Evolutionary conservation across 1,140 invertebrate species (phyloP).

Genomic region (Druon quercuslanigerum): DNA sequence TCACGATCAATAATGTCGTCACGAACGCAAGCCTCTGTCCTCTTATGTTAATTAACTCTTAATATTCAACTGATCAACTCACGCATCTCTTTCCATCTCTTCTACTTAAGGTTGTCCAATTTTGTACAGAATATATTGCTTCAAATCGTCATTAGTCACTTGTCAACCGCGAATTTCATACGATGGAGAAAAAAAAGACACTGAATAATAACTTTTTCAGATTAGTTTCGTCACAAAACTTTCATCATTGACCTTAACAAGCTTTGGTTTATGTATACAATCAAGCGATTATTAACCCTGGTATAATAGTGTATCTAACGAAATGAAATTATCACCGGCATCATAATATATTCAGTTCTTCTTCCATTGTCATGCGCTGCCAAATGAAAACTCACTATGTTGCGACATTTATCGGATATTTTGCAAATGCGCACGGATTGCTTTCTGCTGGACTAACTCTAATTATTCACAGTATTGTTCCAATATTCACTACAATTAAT

Average conservation of each 20-base stretch:
- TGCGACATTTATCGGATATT: conserved; percentile 3
- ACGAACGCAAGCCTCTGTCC: conserved; percentile 66
- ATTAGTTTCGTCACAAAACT: background rate
- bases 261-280: background rate
- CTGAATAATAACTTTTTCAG: background rate
- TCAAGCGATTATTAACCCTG: conserved; percentile 22
- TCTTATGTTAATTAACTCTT: conserved; percentile 70
- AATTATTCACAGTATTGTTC: conserved; percentile 31
- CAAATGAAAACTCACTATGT: conserved; percentile 23
- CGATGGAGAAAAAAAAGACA: no score
- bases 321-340: conserved; percentile 25
- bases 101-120: conserved; percentile 22
- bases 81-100: conserved; percentile 44
- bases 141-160: no score
- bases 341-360: conserved; percentile 25
- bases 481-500: conserved; percentile 26
- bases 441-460: background rate
- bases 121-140: background rate
- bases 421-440: no score
- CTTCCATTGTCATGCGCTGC: background rate
- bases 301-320: conserved; percentile 15
- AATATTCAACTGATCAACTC: conserved; percentile 65
- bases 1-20: conserved; percentile 72
- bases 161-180: no score
- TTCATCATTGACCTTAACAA: conserved; percentile 3